These are phyloP conservation scores for Troides aeacus DNA, from an alignment of 2,888 invertebrate genomes.

Conservation along the genomic window DNA sequence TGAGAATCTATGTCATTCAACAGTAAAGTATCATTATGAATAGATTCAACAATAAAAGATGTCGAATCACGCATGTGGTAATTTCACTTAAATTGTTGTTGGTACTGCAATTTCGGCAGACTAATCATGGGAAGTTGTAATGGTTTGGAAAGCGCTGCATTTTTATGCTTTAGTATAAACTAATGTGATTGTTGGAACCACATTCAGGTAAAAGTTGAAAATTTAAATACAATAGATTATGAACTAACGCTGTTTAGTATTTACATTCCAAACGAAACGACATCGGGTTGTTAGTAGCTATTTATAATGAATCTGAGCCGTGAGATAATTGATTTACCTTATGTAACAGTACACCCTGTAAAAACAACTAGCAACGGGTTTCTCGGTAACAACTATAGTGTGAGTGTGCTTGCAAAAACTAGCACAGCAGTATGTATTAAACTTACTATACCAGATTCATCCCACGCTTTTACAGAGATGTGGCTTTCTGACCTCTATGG, in stretches of 20 bases:
- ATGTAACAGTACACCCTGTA: constrained; percentile 40
- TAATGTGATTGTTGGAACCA: constrained; percentile 3
- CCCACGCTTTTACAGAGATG: constrained; percentile 61
- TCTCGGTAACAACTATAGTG: constrained; percentile 39
- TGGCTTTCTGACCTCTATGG: constrained; percentile 52
- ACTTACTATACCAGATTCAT: constrained; percentile 49
- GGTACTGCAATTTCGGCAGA: constrained; percentile 31
- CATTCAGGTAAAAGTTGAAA: constrained; percentile 6
- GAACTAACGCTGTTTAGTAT: constrained; percentile 14
- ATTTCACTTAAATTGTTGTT: constrained; percentile 48
- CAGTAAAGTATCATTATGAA: constrained; percentile 45
- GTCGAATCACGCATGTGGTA: constrained; percentile 45
- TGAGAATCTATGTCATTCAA: constrained; percentile 39
- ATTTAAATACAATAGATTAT: constrained; percentile 10
- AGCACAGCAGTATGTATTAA: constrained; percentile 42
- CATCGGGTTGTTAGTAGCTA: constrained; percentile 27
- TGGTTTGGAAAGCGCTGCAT: constrained; percentile 29
- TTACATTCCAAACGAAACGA: constrained; percentile 13
- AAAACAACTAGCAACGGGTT: constrained; percentile 44
- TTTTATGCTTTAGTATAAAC: not conserved
- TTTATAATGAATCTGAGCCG: constrained; percentile 33
- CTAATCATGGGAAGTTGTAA: constrained; percentile 40
- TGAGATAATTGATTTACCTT: constrained; percentile 29
- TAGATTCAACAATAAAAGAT: constrained; percentile 42
- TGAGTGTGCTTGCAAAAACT: constrained; percentile 43